Evolutionary conservation across 2,113 vertebrate genomes (phyloP).

Genomic region (Ceyx margarethae): DNA sequence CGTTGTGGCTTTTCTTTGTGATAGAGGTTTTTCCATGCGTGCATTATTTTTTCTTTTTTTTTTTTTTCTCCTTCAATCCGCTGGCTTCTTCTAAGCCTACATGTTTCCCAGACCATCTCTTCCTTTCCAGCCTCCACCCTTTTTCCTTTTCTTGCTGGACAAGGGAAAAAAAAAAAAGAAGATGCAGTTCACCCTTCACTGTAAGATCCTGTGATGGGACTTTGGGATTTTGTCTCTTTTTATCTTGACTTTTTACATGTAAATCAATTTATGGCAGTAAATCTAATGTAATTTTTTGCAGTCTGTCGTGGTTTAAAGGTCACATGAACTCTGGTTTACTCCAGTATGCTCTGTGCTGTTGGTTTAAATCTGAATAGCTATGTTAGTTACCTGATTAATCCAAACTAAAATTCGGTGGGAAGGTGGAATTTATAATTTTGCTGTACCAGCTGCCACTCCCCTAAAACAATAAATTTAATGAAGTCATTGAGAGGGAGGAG

Average conservation of each 20-base stretch:
- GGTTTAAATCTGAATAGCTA: background rate
- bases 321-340: background rate
- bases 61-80: accelerated
- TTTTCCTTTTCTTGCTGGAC: background rate
- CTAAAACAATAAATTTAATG: background rate
- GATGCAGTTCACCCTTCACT: background rate
- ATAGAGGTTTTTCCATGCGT: background rate
- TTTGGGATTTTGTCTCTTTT: background rate
- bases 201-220: background rate
- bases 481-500: background rate
- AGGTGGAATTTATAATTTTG: background rate
- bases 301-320: background rate
- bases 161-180: background rate
- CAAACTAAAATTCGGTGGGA: background rate
- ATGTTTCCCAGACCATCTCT: background rate
- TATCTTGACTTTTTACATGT: background rate
- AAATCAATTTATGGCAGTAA: background rate
- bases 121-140: background rate
- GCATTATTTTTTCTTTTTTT: background rate
- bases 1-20: background rate
- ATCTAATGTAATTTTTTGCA: background rate
- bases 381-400: background rate
- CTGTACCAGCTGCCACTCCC: background rate
- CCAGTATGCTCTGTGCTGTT: background rate
- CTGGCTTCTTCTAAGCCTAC: background rate